A percentile compares a stretch with the other conserved stretches of the same genome.
These are phyloP conservation scores for Dasypus novemcinctus DNA, from an alignment of 2,113 vertebrate species.

Conservation along the genomic window DNA sequence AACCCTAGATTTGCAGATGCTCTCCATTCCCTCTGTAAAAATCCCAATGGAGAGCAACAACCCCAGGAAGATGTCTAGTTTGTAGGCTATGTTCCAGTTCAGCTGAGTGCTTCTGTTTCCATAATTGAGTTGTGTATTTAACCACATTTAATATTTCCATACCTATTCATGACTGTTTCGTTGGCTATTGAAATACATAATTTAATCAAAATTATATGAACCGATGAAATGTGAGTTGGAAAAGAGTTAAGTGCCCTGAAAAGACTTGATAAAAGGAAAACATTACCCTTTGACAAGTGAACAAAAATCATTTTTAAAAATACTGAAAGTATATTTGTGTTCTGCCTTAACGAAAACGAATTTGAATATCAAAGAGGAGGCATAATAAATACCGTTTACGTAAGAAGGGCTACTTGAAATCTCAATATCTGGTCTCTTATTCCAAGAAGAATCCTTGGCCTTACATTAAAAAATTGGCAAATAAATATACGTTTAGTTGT, in stretches of 20 bases:
- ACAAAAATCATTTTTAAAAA: not conserved
- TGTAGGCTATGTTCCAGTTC: not conserved
- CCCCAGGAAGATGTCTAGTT: not conserved
- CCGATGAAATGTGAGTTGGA: not conserved
- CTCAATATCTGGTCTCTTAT: not conserved
- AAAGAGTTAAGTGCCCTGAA: not conserved
- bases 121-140: not conserved
- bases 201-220: not conserved
- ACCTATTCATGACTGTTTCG: not conserved
- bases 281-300: not conserved
- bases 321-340: not conserved
- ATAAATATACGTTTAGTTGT: not conserved
- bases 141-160: not conserved
- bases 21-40: not conserved
- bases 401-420: not conserved
- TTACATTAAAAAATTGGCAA: not conserved
- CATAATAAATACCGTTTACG: not conserved
- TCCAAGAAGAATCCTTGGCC: not conserved
- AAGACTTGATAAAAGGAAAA: not conserved
- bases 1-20: not conserved
- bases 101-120: not conserved
- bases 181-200: not conserved
- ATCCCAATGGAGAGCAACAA: not conserved
- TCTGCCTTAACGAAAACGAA: not conserved
- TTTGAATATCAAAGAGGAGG: not conserved